Conservation (phyloP, 2,113 vertebrate genomes). For the Phylloscopus whistleri region DNA sequence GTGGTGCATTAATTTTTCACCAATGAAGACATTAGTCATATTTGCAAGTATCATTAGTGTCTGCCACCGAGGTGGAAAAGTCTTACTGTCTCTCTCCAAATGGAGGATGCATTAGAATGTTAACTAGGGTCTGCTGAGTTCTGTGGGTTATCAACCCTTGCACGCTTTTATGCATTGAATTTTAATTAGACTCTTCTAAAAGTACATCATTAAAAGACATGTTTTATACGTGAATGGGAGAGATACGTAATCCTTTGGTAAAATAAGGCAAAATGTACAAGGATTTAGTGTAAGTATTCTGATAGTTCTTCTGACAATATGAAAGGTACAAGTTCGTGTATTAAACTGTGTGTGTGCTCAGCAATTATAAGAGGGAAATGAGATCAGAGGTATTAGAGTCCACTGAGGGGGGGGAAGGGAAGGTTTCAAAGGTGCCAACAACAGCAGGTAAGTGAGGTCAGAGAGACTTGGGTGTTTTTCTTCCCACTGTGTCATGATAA, state of each 20-base stretch:
- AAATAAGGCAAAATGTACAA: slow-evolving; percentile 64
- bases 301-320: slow-evolving; percentile 37
- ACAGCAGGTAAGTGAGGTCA: neutral
- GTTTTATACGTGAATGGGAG: slow-evolving; percentile 50
- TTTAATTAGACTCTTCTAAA: slow-evolving; percentile 70
- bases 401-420: neutral
- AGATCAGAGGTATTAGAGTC: neutral
- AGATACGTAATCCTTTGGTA: slow-evolving; percentile 59
- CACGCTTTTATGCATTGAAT: slow-evolving; percentile 65
- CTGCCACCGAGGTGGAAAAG: slow-evolving; percentile 76
- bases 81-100: slow-evolving; percentile 70
- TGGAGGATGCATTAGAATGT: slow-evolving; percentile 74
- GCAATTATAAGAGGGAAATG: slow-evolving; percentile 22
- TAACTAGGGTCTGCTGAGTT: slow-evolving; percentile 67
- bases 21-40: slow-evolving; percentile 92
- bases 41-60: slow-evolving; percentile 83
- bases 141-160: slow-evolving; percentile 58
- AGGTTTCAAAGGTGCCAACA: neutral
- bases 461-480: neutral
- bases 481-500: neutral
- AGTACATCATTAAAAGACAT: slow-evolving; percentile 63
- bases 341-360: slow-evolving; percentile 42
- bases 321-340: slow-evolving; percentile 24
- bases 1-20: slow-evolving; percentile 89
- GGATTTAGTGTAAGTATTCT: slow-evolving; percentile 34